phyloP scores from a whole-genome alignment of 2,113 vertebrate species.

The Buteo buteo region DNA sequence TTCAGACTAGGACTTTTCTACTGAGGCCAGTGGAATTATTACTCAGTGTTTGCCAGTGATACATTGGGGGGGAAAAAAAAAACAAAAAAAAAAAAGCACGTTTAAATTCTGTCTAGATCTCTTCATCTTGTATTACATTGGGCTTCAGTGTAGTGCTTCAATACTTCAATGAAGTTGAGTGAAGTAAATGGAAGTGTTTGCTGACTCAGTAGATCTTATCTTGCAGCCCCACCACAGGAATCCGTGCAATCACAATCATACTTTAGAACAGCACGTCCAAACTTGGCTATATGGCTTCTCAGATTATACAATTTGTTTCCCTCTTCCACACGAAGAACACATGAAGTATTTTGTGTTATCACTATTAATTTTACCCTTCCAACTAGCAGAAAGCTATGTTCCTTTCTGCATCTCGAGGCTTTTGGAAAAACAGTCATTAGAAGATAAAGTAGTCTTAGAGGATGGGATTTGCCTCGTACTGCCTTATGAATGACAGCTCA shows the following conservation, averaged over 20 bases:
- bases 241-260: fast-evolving
- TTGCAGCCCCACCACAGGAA: background rate
- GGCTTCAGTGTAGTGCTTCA: background rate
- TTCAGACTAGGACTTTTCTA: background rate
- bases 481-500: background rate
- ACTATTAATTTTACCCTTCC: background rate
- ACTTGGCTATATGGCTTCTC: background rate
- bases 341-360: background rate
- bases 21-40: background rate
- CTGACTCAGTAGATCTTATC: background rate
- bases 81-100: background rate
- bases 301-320: background rate
- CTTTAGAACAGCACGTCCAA: background rate
- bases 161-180: fast-evolving
- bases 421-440: background rate
- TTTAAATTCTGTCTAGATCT: background rate
- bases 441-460: background rate
- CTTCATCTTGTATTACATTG: background rate
- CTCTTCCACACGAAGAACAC: background rate
- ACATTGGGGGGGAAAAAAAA: background rate
- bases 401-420: background rate
- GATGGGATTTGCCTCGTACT: background rate
- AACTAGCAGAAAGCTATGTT: background rate
- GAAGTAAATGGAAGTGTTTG: background rate
- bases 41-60: background rate